Evolutionary conservation across 2,113 vertebrate genomes (phyloP).

Genomic region (Megaleporinus macrocephalus): DNA sequence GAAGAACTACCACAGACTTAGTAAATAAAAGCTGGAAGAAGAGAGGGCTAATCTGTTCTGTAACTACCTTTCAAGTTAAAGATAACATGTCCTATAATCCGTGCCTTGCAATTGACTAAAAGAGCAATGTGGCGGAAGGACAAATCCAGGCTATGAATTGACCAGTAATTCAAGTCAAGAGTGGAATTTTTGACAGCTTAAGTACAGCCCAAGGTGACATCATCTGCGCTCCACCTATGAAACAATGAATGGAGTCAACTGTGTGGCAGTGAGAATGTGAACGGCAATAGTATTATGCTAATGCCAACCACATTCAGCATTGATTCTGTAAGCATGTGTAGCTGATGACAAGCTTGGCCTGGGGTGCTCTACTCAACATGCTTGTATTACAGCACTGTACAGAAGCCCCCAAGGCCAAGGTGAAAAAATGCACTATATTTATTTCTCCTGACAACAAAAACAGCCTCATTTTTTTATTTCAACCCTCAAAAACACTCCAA

Average conservation of each 20-base stretch:
- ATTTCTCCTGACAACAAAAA: too few species aligned
- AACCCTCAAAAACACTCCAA: too few species aligned
- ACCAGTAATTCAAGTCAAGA: constrained; percentile 4
- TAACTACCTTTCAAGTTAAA: not conserved
- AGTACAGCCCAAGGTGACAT: not conserved
- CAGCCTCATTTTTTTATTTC: too few species aligned
- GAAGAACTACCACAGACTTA: constrained; percentile 36
- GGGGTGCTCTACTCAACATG: not conserved
- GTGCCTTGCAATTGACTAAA: not conserved
- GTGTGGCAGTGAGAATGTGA: not conserved
- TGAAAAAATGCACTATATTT: too few species aligned
- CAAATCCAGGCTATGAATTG: not conserved
- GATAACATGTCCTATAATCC: not conserved
- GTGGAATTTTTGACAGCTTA: not conserved
- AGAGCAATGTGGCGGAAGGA: not conserved
- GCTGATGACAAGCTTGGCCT: not conserved
- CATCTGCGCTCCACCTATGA: not conserved
- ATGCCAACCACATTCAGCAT: too few species aligned
- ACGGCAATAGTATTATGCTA: too few species aligned
- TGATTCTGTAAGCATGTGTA: not conserved
- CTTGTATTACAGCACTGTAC: not conserved
- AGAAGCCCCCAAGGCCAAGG: not conserved
- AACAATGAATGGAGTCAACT: not conserved
- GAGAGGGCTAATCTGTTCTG: not conserved
- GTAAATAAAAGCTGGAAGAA: not conserved